Conservation (phyloP, 2,797 vertebrate species). For the Euthynnus affinis region DNA sequence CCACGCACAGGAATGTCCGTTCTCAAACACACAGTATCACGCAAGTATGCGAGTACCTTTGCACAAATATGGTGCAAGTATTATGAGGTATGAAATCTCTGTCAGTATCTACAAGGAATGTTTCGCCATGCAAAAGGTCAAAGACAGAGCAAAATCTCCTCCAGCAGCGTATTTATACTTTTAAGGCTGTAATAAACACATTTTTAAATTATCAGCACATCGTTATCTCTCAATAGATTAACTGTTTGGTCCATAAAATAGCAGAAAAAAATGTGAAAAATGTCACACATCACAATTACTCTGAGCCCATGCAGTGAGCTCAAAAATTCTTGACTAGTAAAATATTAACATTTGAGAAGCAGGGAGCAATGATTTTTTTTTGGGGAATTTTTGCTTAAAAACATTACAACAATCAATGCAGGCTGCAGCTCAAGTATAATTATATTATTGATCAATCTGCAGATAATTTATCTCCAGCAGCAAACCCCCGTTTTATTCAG, state of each 20-base stretch:
- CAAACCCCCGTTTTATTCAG: too few species aligned
- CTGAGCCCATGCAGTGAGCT: accelerated
- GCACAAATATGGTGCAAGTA: constrained; percentile 16
- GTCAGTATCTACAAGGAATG: background rate
- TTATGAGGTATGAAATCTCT: background rate
- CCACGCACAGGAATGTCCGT: constrained; percentile 37
- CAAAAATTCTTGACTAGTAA: too few species aligned
- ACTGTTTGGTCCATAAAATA: too few species aligned
- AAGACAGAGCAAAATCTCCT: background rate
- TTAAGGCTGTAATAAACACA: too few species aligned
- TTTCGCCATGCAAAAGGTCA: constrained; percentile 17
- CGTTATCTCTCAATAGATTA: too few species aligned
- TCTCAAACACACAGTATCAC: background rate
- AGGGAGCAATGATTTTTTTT: background rate
- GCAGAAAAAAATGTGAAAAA: too few species aligned
- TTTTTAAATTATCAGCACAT: background rate
- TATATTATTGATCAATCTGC: too few species aligned
- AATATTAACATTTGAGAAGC: background rate
- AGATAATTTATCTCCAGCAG: too few species aligned
- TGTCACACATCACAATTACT: too few species aligned
- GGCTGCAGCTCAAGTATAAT: too few species aligned
- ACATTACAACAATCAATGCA: background rate
- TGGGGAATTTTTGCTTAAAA: background rate
- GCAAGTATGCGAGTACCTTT: constrained; percentile 5
- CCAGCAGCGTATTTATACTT: too few species aligned